Evolutionary conservation across 2,113 vertebrate genomes (phyloP).

Genomic region (Oreochromis niloticus): DNA sequence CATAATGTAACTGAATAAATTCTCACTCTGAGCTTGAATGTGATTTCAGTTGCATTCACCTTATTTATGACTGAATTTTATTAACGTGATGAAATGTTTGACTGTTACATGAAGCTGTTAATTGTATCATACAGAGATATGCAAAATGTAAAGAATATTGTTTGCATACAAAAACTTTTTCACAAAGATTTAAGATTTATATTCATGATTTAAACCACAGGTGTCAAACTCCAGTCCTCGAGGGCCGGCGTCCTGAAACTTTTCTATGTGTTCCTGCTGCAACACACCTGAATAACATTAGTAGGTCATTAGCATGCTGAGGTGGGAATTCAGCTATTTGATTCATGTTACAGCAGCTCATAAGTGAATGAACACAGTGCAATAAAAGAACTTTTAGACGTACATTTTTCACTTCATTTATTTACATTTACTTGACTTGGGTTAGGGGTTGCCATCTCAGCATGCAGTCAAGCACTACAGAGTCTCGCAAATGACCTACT

Average conservation of each 20-base stretch:
- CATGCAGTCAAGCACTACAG: background rate
- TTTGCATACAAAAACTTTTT: background rate
- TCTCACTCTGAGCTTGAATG: background rate
- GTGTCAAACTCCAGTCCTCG: background rate
- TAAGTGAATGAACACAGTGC: background rate
- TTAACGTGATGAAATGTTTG: background rate
- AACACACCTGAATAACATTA: background rate
- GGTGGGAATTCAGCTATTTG: background rate
- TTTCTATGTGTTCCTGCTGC: background rate
- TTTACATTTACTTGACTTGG: background rate
- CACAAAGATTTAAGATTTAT: background rate
- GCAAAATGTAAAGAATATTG: background rate
- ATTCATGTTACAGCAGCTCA: background rate
- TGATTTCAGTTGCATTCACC: background rate
- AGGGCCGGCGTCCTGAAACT: background rate
- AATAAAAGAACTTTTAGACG: background rate
- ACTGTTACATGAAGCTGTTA: background rate
- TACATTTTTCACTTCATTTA: background rate
- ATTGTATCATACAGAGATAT: background rate
- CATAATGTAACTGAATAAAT: background rate
- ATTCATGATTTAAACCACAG: background rate
- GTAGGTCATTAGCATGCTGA: background rate
- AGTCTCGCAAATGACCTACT: background rate
- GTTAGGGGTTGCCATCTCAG: background rate
- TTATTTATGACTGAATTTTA: background rate